Percentiles rank a stretch among this genome's conserved stretches.
These are phyloP conservation scores for Antennarius striatus DNA, from an alignment of 2,113 vertebrate species.

Conservation along the genomic window DNA sequence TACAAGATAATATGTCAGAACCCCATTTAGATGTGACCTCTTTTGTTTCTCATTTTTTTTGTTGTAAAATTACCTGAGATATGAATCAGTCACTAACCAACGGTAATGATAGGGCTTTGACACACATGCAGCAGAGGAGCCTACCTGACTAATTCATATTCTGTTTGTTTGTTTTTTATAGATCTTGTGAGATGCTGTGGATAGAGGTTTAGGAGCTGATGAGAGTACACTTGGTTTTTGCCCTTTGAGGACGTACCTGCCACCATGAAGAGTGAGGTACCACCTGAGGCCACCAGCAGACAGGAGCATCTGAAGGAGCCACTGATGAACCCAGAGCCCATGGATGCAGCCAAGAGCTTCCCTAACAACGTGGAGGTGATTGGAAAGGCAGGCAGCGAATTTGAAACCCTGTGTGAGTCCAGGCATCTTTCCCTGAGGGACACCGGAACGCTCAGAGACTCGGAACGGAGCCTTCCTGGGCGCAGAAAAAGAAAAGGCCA, in stretches of 20 bases:
- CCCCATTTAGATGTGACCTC: not conserved
- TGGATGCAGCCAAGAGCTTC: conserved; percentile 89
- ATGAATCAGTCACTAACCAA: not conserved
- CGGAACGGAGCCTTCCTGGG: conserved; percentile 86
- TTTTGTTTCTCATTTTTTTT: not conserved
- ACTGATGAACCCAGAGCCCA: conserved; percentile 89
- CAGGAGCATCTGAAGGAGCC: conserved; percentile 95
- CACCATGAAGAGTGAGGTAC: conserved; percentile 98
- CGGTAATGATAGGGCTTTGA: not conserved
- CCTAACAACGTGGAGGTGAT: conserved; percentile 92
- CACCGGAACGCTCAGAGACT: conserved; percentile 84
- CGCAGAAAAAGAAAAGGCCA: conserved; percentile 96
- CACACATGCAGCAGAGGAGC: not conserved
- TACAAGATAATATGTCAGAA: not conserved
- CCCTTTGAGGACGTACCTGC: conserved; percentile 72
- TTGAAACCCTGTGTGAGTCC: conserved; percentile 86
- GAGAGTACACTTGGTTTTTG: conserved; percentile 59
- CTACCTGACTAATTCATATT: conserved; percentile 16
- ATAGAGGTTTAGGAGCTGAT: conserved; percentile 80
- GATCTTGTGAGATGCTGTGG: conserved; percentile 79
- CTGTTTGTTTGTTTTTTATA: conserved; percentile 58
- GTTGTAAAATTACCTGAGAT: too few species aligned
- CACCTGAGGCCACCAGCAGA: conserved; percentile 90
- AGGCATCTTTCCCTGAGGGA: conserved; percentile 80
- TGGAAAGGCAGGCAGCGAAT: conserved; percentile 93